Evolutionary conservation across 2,888 invertebrate species (phyloP).

Genomic region (Philhelius pedissequus): DNA sequence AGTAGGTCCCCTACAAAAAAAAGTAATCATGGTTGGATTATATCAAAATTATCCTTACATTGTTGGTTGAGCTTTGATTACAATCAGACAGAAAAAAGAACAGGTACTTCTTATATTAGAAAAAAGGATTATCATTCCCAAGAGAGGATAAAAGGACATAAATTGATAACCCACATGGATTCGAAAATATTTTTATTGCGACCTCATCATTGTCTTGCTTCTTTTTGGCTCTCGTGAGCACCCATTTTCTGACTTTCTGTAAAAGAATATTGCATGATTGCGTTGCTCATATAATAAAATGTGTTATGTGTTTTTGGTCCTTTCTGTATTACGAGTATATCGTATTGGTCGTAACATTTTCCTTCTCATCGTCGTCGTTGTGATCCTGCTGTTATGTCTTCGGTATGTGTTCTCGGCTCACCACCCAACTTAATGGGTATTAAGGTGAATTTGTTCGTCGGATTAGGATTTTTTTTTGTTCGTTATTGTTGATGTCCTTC

Average conservation of each 20-base stretch:
- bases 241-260: slow-evolving; percentile 34
- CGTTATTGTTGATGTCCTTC: neutral
- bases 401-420: slow-evolving; percentile 43
- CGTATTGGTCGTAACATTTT: neutral
- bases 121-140: slow-evolving; percentile 53
- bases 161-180: slow-evolving; percentile 67
- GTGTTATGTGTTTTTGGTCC: slow-evolving; percentile 45
- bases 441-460: slow-evolving; percentile 66
- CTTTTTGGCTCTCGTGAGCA: slow-evolving; percentile 21
- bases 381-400: neutral
- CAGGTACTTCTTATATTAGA: slow-evolving; percentile 12
- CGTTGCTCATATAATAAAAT: slow-evolving; percentile 60
- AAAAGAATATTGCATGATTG: slow-evolving; percentile 53
- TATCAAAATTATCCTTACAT: slow-evolving; percentile 56
- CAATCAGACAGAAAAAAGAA: slow-evolving; percentile 1
- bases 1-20: slow-evolving; percentile 58
- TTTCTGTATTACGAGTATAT: neutral
- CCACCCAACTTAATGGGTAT: slow-evolving; percentile 61
- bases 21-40: slow-evolving; percentile 64
- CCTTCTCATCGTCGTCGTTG: neutral
- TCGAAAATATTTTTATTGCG: slow-evolving; percentile 66
- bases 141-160: slow-evolving; percentile 54
- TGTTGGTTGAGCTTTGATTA: slow-evolving; percentile 47
- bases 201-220: slow-evolving; percentile 39
- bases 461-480: slow-evolving; percentile 47